Evolutionary conservation across 2,113 vertebrate genomes (phyloP), one percentile per base, ranked within the genome.

Genomic region (Chauna torquata): DNA sequence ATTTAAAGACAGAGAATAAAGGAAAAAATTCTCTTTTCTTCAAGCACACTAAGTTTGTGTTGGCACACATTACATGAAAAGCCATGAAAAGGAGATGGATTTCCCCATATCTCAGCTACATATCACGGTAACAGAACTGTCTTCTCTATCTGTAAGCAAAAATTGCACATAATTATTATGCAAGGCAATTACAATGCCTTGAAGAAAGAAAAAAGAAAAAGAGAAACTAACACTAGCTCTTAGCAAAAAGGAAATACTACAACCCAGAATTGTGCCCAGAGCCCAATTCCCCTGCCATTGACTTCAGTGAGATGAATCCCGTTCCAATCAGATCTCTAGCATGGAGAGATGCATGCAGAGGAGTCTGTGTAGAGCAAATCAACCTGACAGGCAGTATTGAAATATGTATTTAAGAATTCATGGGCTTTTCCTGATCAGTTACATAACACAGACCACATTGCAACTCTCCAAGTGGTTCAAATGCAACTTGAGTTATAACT

Each of bases 401-500:
- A 94, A 82, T 68, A 88, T 65, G 22, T 49, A 47, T 54, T 95
- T 93, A 96, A 92, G 90, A 95, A 97, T 92, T 96, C 57, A 94
- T 94, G 83, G 72, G 86, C 47, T 93, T 92, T 75, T 92, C 86
- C 86, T 94, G 94, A 91, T 72, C 3, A 2, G 52, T 97, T 95
- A 96, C 9, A 14, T 81, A 96, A 94, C 74, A 70, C 55, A 81
- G 78, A 58, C 47, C 69, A 65, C 19, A 59, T 86, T 96, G 96
- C 68, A 96, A 36, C 44, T 68, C 66, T 38, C 76, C n/a, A n/a
- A 57, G 65, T 69, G 57, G 30, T 55, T 79, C 10, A 2, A 92
- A 88, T 38, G 18, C 22, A 42, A 92, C 79, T 52, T 32, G 34
- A 71, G 61, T 78, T 86, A 59, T 86, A 92, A 72, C 44, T 28